Conservation (phyloP, 2,797 vertebrate genomes). For the Meda fulgida region DNA sequence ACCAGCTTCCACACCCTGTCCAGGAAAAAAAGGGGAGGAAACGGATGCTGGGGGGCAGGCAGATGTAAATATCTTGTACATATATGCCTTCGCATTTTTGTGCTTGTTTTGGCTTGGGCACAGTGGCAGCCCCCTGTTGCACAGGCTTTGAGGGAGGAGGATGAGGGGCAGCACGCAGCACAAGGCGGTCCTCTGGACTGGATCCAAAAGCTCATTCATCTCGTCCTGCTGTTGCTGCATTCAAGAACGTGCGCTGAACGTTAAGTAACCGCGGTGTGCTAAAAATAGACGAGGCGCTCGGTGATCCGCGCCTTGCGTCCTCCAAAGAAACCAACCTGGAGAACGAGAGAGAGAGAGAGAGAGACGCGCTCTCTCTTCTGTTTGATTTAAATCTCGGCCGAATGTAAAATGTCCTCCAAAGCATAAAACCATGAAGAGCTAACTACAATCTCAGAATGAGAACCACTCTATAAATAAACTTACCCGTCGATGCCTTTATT, state of each 20-base stretch:
- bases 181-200: slow-evolving; percentile 33
- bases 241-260: slow-evolving; percentile 80
- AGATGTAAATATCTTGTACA: slow-evolving; percentile 69
- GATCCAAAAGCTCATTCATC: slow-evolving; percentile 68
- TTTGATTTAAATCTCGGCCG: slow-evolving; percentile 51
- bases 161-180: slow-evolving; percentile 38
- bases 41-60: slow-evolving; percentile 64
- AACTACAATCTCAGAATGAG: slow-evolving; percentile 50
- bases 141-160: slow-evolving; percentile 37
- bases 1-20: slow-evolving; percentile 70
- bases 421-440: slow-evolving; percentile 62
- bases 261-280: slow-evolving; percentile 74
- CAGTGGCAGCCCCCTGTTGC: slow-evolving; percentile 48
- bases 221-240: slow-evolving; percentile 73
- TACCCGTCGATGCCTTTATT: slow-evolving; percentile 60
- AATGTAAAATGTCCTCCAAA: slow-evolving; percentile 61
- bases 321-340: slow-evolving; percentile 65
- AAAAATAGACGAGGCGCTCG: slow-evolving; percentile 76
- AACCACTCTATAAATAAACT: slow-evolving; percentile 36
- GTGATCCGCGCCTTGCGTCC: slow-evolving; percentile 70
- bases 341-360: background rate
- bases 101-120: slow-evolving; percentile 58
- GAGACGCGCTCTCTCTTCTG: slow-evolving; percentile 27
- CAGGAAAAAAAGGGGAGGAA: slow-evolving; percentile 58
- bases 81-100: slow-evolving; percentile 60